A percentile compares a stretch with the other conserved stretches of the same genome.
phyloP scores from a whole-genome alignment of 2,797 vertebrate genomes.

The Miopithecus talapoin region DNA sequence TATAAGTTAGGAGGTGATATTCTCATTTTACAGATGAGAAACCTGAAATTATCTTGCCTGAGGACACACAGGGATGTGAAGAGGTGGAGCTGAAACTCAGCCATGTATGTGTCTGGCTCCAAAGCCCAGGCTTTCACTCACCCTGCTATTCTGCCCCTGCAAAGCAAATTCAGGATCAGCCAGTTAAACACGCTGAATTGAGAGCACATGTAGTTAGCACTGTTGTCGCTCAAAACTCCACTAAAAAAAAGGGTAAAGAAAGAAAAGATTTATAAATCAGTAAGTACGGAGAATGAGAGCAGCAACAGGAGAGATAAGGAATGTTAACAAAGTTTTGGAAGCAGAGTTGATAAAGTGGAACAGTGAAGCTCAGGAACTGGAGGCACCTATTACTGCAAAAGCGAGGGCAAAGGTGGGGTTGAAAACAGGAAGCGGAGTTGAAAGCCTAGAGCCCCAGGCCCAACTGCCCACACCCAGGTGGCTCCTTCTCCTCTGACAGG shows the following conservation, averaged over 20 bases:
- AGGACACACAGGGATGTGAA: background rate
- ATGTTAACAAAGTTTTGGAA: background rate
- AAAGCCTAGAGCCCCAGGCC: background rate
- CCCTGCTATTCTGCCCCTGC: background rate
- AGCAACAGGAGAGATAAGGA: background rate
- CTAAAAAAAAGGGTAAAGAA: background rate
- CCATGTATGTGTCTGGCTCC: background rate
- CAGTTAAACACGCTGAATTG: background rate
- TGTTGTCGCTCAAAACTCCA: background rate
- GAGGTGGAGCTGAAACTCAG: background rate
- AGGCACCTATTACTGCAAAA: too few relatives aligned
- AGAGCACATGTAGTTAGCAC: background rate
- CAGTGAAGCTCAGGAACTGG: rapidly evolving
- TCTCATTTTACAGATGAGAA: background rate
- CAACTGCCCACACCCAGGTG: background rate
- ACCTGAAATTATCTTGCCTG: background rate
- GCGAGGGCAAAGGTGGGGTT: rapidly evolving
- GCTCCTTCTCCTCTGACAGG: background rate
- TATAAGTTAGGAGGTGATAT: background rate
- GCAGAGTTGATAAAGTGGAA: background rate
- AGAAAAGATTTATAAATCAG: background rate
- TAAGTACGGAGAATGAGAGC: background rate
- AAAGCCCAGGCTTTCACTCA: background rate
- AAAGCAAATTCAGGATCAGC: background rate
- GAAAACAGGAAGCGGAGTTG: background rate